phyloP scores from a whole-genome alignment of 1,140 invertebrate genomes.

The Drosophila sucinea region DNA sequence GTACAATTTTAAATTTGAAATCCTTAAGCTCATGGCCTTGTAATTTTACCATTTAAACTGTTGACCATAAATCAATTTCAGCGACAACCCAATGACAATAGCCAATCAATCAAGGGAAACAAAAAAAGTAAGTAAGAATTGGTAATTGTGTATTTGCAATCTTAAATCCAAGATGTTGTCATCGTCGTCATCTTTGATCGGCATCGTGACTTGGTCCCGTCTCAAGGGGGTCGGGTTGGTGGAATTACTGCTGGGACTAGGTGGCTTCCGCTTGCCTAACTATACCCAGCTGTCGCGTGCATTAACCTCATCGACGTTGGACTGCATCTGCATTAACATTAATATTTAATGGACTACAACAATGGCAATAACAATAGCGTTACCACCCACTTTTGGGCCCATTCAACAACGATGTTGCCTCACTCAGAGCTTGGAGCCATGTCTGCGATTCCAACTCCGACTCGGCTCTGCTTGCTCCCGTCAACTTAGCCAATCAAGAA shows the following conservation, averaged over 20 bases:
- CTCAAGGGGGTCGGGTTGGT: background rate
- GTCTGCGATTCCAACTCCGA: background rate
- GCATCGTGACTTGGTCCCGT: constrained; percentile 45
- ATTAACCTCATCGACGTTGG: constrained; percentile 55
- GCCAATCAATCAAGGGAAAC: constrained; percentile 46
- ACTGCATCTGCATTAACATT: constrained; percentile 42
- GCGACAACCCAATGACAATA: constrained; percentile 36
- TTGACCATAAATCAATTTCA: constrained; percentile 33
- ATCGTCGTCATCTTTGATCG: constrained; percentile 56
- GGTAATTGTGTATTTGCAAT: constrained; percentile 52
- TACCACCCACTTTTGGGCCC: constrained; percentile 61
- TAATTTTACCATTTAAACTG: constrained; percentile 22
- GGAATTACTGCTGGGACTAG: constrained; percentile 24
- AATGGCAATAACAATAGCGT: constrained; percentile 49
- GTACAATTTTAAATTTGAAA: background rate
- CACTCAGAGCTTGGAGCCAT: constrained; percentile 44
- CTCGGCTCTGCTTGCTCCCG: background rate
- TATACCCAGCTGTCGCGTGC: constrained; percentile 46
- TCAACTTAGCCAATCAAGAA: constrained; percentile 12
- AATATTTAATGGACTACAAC: constrained; percentile 50
- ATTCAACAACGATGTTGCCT: constrained; percentile 61
- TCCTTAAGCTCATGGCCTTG: constrained; percentile 4
- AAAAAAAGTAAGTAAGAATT: constrained; percentile 48
- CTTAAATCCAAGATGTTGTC: constrained; percentile 48
- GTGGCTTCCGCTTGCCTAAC: constrained; percentile 65